Evolutionary conservation across 2,888 invertebrate genomes (phyloP).

Genomic region (Strigamia crassipes): DNA sequence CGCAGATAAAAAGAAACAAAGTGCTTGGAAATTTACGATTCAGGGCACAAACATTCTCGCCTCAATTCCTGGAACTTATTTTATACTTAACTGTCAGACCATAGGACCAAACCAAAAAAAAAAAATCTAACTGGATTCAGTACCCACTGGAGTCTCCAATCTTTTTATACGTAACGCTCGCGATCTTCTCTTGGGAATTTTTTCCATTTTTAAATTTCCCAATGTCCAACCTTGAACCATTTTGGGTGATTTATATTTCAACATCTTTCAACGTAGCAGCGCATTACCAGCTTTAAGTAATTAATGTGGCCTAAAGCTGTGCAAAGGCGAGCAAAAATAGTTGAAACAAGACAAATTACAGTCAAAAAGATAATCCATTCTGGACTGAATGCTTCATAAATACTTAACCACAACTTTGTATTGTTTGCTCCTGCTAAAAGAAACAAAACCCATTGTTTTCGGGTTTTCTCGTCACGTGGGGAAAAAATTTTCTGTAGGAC

Average conservation of each 20-base stretch:
- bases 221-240: neutral
- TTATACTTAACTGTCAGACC: neutral
- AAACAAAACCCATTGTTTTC: no score
- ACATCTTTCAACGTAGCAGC: neutral
- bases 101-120: neutral
- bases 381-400: no score
- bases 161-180: neutral
- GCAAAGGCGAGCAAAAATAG: neutral
- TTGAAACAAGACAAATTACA: neutral
- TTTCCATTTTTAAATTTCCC: conserved; percentile 1
- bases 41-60: conserved; percentile 2
- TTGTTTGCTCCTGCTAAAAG: no score
- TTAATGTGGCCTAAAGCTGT: neutral
- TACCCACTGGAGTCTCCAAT: conserved; percentile 23
- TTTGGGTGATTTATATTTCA: neutral
- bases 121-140: conserved; percentile 9
- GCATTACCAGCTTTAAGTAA: neutral
- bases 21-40: conserved; percentile 2
- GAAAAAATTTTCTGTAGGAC: neutral
- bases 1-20: conserved; percentile 1
- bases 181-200: conserved; percentile 1
- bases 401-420: no score
- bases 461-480: no score
- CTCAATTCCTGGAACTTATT: conserved; percentile 6
- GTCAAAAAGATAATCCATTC: neutral